Conservation (phyloP, 2,113 vertebrate genomes). For the Emydura subglobosa region DNA sequence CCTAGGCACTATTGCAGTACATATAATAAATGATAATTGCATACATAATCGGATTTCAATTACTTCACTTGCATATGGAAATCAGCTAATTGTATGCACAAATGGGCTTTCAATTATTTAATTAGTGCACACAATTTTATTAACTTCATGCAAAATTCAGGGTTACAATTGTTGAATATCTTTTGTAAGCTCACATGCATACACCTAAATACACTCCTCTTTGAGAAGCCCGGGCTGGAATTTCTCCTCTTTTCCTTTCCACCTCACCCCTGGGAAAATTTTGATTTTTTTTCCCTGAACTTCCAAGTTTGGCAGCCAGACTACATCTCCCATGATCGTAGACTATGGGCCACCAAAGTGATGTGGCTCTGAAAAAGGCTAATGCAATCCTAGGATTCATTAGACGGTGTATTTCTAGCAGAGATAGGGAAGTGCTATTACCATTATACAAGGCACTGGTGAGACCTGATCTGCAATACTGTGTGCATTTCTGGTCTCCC, state of each 20-base stretch:
- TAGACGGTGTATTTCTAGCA: too few species aligned
- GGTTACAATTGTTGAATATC: not conserved
- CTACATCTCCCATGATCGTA: too few species aligned
- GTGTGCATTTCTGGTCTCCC: too few species aligned
- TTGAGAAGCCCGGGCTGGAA: not conserved
- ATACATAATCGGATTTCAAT: not conserved
- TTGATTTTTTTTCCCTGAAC: too few species aligned
- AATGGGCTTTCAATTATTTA: not conserved
- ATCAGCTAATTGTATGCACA: conserved; percentile 1
- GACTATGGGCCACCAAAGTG: too few species aligned
- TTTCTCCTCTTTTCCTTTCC: not conserved
- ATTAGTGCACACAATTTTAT: not conserved
- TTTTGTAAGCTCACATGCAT: not conserved
- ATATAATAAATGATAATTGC: conserved; percentile 31
- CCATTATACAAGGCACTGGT: too few species aligned
- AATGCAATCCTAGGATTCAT: too few species aligned
- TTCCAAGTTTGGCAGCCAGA: too few species aligned
- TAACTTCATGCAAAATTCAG: conserved; percentile 21
- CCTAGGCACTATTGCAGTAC: not conserved
- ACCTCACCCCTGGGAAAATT: not conserved
- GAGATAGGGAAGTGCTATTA: too few species aligned
- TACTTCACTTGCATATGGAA: conserved; percentile 10
- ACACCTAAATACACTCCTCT: not conserved
- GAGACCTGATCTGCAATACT: too few species aligned
- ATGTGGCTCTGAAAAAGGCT: too few species aligned